Evolutionary conservation across 2,113 vertebrate genomes (phyloP).

Genomic region (Dasypus novemcinctus): DNA sequence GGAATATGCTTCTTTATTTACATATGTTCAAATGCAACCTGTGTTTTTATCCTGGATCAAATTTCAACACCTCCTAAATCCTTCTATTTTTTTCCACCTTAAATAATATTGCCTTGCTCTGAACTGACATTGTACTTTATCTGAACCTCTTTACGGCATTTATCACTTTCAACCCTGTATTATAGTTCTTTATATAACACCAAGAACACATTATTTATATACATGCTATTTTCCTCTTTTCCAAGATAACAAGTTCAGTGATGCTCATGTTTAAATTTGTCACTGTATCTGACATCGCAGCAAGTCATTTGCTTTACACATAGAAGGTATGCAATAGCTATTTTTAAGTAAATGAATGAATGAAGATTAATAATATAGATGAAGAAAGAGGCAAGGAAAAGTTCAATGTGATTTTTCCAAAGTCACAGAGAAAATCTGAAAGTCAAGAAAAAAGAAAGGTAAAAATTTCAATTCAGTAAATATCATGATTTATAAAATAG

Average conservation of each 20-base stretch:
- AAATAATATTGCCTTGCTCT: constrained; percentile 24
- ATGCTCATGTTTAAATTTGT: constrained; percentile 2
- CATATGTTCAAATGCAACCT: background rate
- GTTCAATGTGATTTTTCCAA: background rate
- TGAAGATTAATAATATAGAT: constrained; percentile 1
- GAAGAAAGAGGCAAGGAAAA: background rate
- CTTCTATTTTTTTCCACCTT: background rate
- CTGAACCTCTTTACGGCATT: constrained; percentile 8
- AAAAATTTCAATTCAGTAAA: background rate
- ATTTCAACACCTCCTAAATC: background rate
- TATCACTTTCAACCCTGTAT: background rate
- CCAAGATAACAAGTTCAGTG: constrained; percentile 30
- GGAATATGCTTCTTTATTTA: background rate
- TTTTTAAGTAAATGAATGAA: constrained; percentile 18
- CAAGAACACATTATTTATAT: background rate
- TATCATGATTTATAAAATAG: background rate
- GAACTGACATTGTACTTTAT: background rate
- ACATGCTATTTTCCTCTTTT: constrained; percentile 16
- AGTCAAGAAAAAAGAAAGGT: background rate
- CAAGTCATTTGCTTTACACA: background rate
- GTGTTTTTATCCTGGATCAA: background rate
- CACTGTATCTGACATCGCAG: background rate
- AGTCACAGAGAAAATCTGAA: constrained; percentile 15
- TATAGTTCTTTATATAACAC: background rate
- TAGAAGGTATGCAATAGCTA: background rate